Base-by-base conservation (phyloP, 1,140 invertebrate genomes). In the Drosophila rufa region DNA sequence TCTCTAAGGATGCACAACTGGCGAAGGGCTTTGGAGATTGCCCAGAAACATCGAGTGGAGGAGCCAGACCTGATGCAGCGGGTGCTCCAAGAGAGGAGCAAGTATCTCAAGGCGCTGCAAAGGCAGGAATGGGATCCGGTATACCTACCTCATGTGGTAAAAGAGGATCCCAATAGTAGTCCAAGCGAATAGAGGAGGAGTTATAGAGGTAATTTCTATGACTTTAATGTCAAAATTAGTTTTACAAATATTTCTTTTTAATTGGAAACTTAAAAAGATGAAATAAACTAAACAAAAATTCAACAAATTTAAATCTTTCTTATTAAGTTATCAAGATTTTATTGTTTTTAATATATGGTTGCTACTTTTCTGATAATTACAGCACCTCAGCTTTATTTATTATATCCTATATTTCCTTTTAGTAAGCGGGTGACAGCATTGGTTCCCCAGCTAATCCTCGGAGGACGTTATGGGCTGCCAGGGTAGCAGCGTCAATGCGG, bases 1-100 rank as follows among this genome's bases (percentile, higher is more conserved):
- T 96, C 98, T 89, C 94, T 98, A n/a, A 94, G 96, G 77, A 94
- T 97, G 79, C 97, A 97, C 92, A 96, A 97, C 83, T 99, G 97
- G 97, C 96, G 96, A 60, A 95, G 96, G 95, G 97, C 98, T 2
- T 93, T 98, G 27, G 97, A 98, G 79, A 93, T 99, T 43, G 97
- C 97, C 0, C 93, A 96, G 2, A 97, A 97, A 81, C 95, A 98
- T 92, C 96, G 97, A 79, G 95, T 94, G 15, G 85, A 84, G 7
- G 56, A 71, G 27, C 43, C 61, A 5, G 95, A 97, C 80, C 90
- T 98, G 2, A 91, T 98, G 8, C 96, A 97, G 58, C 95, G 95
- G 45, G 97, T 98, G 9, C 85, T 98, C 12, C 95, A 95, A n/a
- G 94, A 96, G 69, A 94, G 98, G 57, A 94, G 95, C 82, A 95